Evolutionary conservation across 2,797 vertebrate genomes (phyloP), one percentile per base, ranked within the genome.

Genomic region (Arctocebus calabarensis): DNA sequence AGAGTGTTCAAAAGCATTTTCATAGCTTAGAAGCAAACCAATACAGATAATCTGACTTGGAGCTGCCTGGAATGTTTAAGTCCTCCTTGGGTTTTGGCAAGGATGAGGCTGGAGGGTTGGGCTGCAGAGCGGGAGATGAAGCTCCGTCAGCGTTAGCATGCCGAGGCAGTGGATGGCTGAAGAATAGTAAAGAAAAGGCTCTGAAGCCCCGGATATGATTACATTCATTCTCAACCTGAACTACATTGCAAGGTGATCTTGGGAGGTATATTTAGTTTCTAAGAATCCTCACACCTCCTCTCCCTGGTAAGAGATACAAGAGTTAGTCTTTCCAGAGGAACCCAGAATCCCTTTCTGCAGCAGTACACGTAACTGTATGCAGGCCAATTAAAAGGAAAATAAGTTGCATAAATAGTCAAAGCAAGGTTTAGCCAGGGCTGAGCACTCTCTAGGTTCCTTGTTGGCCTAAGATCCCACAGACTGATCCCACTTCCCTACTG

Each of bases 201-300:
- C n/a, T 20, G 64, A 62, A 96, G 93, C 88, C 90, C 90, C 92
- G n/a, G 95, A 73, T 93, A 48, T 62, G 86, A 82, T 79, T 93
- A 37, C 84, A 68, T 95, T 97, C 93, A 74, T 96, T 87, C 40
- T 75, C 95, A 84, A 62, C 91, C 84, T 97, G 95, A 96, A 89
- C n/a, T 52, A 71, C 59, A 86, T 17, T 93, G 64, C 84, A 82
- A 23, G 73, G 57, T 79, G 59, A 84, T 81, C 84, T 64, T 43
- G 40, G 52, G 29, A 95, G 40, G 61, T 45, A 12, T 52, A 13
- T 82, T 75, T 90, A 45, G 94, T 93, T 93, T 96, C 62, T 70
- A 82, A 88, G 88, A 89, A 93, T 89, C 3, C 1, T 17, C 74
- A 91, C 45, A 45, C 48, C 45, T 78, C 57, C 27, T 52, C 40